A percentile compares a stretch with the other conserved stretches of the same genome.
phyloP scores from a whole-genome alignment of 1,140 invertebrate species.

The Druon quercuslanigerum region DNA sequence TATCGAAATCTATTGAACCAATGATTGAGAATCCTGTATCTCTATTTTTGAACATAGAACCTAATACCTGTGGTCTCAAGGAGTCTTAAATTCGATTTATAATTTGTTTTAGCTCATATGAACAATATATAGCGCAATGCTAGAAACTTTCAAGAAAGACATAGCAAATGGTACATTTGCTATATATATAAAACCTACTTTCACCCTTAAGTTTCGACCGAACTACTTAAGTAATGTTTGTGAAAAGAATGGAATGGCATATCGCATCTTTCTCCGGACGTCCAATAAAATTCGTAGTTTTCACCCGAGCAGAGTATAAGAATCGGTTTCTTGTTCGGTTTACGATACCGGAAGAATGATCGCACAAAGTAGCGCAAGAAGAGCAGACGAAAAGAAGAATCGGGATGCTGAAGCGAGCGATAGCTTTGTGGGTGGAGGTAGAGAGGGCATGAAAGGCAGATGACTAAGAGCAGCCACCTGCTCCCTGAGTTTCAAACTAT shows the following conservation, averaged over 20 bases:
- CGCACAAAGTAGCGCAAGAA: slow-evolving; percentile 33
- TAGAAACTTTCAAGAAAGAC: too few species aligned
- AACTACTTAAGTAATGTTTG: not conserved
- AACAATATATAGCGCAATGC: too few species aligned
- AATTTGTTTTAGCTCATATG: too few species aligned
- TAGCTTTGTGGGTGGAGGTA: not conserved
- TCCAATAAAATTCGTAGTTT: slow-evolving; percentile 23
- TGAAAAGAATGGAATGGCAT: not conserved
- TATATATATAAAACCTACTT: too few species aligned
- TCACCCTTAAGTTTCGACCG: too few species aligned
- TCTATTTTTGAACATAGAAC: too few species aligned
- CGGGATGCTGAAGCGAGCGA: slow-evolving; percentile 2
- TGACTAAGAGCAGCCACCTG: slow-evolving; percentile 50
- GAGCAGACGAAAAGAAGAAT: slow-evolving; percentile 41
- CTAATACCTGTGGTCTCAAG: too few species aligned
- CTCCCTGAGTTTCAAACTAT: slow-evolving; percentile 62
- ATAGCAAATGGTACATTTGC: too few species aligned
- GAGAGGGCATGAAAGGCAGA: slow-evolving; percentile 9
- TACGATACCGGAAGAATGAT: slow-evolving; percentile 29
- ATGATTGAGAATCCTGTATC: too few species aligned
- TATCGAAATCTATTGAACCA: too few species aligned
- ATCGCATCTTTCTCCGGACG: slow-evolving; percentile 1
- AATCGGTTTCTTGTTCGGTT: slow-evolving; percentile 18
- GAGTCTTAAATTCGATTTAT: too few species aligned
- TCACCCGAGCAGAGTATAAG: slow-evolving; percentile 10